Evolutionary conservation across 2,797 vertebrate genomes (phyloP).

Genomic region (Manis pentadactyla): DNA sequence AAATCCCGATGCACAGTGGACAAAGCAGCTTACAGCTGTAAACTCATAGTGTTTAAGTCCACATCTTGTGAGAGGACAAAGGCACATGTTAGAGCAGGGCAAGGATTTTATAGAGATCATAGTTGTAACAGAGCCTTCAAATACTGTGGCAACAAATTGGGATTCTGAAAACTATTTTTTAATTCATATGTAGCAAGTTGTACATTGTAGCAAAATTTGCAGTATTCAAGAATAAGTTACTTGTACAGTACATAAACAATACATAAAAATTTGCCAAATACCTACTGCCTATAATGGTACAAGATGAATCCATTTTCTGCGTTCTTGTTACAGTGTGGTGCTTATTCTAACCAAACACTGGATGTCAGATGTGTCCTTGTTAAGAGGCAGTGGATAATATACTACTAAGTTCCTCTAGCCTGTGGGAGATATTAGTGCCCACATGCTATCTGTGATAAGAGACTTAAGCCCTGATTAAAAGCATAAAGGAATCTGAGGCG

Average conservation of each 20-base stretch:
- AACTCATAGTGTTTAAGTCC: fast-evolving
- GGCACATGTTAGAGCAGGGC: background rate
- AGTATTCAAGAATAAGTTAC: constrained; percentile 90
- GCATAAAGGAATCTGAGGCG: constrained; percentile 8
- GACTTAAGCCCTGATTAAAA: constrained; percentile 34
- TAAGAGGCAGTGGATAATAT: constrained; percentile 57
- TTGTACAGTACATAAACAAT: constrained; percentile 89
- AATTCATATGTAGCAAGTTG: constrained; percentile 86
- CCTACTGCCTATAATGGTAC: constrained; percentile 71
- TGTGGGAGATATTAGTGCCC: constrained; percentile 27
- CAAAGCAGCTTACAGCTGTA: fast-evolving
- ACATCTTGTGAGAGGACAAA: background rate
- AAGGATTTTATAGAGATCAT: background rate
- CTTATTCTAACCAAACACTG: constrained; percentile 70
- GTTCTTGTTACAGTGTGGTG: constrained; percentile 59
- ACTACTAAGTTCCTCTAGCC: background rate
- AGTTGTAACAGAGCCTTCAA: background rate
- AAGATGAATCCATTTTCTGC: constrained; percentile 75
- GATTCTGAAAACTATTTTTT: constrained; percentile 83
- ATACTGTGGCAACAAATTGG: constrained; percentile 7
- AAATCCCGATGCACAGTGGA: background rate
- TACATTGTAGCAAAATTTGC: constrained; percentile 85
- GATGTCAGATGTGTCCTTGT: constrained; percentile 61
- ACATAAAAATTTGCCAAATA: constrained; percentile 80
- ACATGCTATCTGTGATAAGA: background rate